phyloP scores from a whole-genome alignment of 2,113 vertebrate genomes.

The Geococcyx californianus region DNA sequence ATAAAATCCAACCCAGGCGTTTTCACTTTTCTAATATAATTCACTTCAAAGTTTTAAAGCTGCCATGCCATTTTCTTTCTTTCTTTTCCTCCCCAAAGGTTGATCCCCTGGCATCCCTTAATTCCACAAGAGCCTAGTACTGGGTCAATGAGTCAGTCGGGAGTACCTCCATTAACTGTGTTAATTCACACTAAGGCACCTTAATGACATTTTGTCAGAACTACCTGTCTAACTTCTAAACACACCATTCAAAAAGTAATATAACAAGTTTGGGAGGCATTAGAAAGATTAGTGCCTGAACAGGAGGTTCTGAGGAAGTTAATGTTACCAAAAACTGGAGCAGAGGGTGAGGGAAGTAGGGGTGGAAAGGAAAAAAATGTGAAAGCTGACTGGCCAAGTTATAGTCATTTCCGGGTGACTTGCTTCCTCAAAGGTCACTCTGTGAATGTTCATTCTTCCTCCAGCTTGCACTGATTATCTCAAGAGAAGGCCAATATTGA shows the following conservation, averaged over 20 bases:
- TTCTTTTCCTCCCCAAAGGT: conserved; percentile 68
- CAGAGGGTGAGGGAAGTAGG: not conserved
- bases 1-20: conserved; percentile 76
- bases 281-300: conserved; percentile 68
- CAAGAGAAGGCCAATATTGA: conserved; percentile 75
- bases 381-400: conserved; percentile 66
- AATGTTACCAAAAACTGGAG: conserved; percentile 27
- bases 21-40: conserved; percentile 86
- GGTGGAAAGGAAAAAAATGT: conserved; percentile 15
- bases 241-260: conserved; percentile 77
- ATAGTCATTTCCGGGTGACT: conserved; percentile 78
- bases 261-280: conserved; percentile 75
- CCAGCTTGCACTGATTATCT: conserved; percentile 82
- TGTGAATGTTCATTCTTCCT: conserved; percentile 62
- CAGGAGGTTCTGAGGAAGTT: conserved; percentile 58
- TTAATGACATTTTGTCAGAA: conserved; percentile 87
- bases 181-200: conserved; percentile 87
- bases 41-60: conserved; percentile 85
- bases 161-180: conserved; percentile 77
- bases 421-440: conserved; percentile 80
- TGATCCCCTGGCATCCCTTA: conserved; percentile 88
- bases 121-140: conserved; percentile 85
- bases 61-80: conserved; percentile 81
- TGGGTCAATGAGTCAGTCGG: conserved; percentile 89
- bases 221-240: conserved; percentile 80